Evolutionary conservation across 2,888 invertebrate species (phyloP), one percentile per base, ranked within the genome.

Genomic region (Andrena flavipes): DNA sequence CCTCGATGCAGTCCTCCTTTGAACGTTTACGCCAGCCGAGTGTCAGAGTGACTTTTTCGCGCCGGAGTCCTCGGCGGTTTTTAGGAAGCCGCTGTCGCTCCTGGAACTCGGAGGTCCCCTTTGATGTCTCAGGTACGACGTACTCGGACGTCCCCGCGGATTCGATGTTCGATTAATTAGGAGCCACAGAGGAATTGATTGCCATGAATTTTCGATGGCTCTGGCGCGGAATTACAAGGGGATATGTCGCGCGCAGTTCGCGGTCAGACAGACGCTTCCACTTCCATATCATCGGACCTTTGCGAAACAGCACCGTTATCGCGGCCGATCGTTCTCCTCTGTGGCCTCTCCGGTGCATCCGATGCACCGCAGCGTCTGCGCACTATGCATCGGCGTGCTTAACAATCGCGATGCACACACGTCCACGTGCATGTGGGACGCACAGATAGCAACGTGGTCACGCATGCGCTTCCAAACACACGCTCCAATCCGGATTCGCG

Each of bases 401-500:
- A 82, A 72, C 77, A 69, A 69, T 71, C 65, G 76, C 64, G 42
- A 42, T 62, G 59, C 59, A 63, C 49, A 74, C 30, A 48, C 59
- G 30, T 49, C 49, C 71, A 8, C 48, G 64, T 72, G 63, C 84
- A 54, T 49, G 70, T 42, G 42, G 56, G 67, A 59, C 60, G 48
- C 20, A 65, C 42, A 30, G 26, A 56, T 67, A 73, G 42, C 68
- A 76, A 87, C 80, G 77, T 82, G 82, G 73, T 79, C 77, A 82
- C 88, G 88, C 88, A 87, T 87, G 88, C 88, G 88, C 85, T 35
- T 35, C 63, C 29, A 74, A 59, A 20, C 70, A 75, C 77, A 64
- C 69, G 75, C 65, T 85, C 77, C 85, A 83, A 85, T 84, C 85
- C 84, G 85, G 80, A 87, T 84, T 82, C 85, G 77, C 73, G 77